Conservation (phyloP, 2,888 invertebrate genomes). For the Tachina lurida region DNA sequence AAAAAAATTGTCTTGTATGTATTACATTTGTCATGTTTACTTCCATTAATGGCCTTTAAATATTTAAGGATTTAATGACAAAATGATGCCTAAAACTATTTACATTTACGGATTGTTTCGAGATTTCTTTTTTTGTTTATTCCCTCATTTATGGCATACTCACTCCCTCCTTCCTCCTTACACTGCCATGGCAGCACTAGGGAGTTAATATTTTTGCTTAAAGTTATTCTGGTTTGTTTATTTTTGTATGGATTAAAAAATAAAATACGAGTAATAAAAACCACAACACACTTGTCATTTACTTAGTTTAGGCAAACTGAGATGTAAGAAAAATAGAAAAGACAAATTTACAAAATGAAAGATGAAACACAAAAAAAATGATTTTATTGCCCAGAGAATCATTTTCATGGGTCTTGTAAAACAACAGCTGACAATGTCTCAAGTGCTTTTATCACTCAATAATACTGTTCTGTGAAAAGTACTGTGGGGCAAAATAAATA, state of each 20-base stretch:
- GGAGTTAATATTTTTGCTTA: slow-evolving; percentile 29
- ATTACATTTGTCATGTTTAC: slow-evolving; percentile 19
- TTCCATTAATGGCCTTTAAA: slow-evolving; percentile 47
- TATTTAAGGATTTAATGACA: slow-evolving; percentile 70
- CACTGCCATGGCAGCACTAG: not conserved
- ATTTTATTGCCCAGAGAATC: slow-evolving; percentile 52
- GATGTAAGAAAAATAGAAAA: not conserved
- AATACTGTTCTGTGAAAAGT: not conserved
- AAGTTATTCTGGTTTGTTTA: slow-evolving; percentile 47
- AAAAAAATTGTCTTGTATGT: not conserved
- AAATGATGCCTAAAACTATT: slow-evolving; percentile 74
- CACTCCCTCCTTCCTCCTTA: not conserved
- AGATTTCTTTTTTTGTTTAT: slow-evolving; percentile 38
- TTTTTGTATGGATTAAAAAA: slow-evolving; percentile 7
- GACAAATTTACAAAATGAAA: slow-evolving; percentile 17
- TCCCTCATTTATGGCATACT: not conserved
- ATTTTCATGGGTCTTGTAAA: slow-evolving; percentile 22
- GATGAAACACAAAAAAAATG: slow-evolving; percentile 33
- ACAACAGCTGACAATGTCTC: slow-evolving; percentile 47
- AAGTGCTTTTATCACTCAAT: slow-evolving; percentile 43
- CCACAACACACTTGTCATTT: slow-evolving; percentile 67
- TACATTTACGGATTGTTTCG: slow-evolving; percentile 72
- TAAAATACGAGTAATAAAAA: slow-evolving; percentile 33
- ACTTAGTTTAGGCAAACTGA: slow-evolving; percentile 25
- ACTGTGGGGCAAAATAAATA: slow-evolving; percentile 2